phyloP scores from a whole-genome alignment of 2,797 vertebrate species.

The Geotrypetes seraphini region DNA sequence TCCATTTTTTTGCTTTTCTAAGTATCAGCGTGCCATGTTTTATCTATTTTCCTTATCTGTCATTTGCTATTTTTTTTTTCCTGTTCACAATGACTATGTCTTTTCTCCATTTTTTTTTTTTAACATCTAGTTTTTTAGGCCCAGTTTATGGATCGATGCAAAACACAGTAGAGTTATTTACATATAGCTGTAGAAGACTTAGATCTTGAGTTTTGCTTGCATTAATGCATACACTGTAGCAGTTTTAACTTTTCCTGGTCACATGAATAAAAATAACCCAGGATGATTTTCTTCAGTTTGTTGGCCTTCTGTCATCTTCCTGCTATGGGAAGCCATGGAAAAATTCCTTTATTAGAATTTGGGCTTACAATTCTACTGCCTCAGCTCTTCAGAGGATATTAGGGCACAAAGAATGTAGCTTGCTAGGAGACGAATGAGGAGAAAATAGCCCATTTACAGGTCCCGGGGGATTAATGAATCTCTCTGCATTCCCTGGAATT shows the following conservation, averaged over 20 bases:
- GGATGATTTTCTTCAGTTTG: constrained; percentile 10
- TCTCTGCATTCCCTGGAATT: constrained; percentile 55
- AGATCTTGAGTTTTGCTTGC: too few species aligned
- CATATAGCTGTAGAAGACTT: too few species aligned
- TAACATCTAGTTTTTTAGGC: too few species aligned
- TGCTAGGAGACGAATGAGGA: constrained; percentile 36
- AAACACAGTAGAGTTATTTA: too few species aligned
- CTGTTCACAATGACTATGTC: too few species aligned
- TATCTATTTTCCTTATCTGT: too few species aligned
- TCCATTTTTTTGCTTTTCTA: too few species aligned
- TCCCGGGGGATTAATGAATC: constrained; percentile 53
- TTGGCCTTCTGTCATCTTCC: constrained; percentile 29
- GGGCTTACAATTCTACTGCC: constrained; percentile 32
- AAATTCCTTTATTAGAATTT: constrained; percentile 24
- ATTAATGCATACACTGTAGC: too few species aligned
- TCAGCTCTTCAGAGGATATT: constrained; percentile 39
- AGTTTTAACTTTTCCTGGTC: constrained; percentile 5
- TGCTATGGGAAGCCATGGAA: constrained; percentile 15
- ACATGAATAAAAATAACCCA: constrained; percentile 3
- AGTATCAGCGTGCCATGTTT: too few species aligned
- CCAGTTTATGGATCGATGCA: too few species aligned
- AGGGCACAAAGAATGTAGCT: constrained; percentile 26
- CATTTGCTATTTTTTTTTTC: too few species aligned
- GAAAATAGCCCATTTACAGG: constrained; percentile 39
- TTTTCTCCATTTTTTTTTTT: too few species aligned